These are phyloP conservation scores for Ctena decussata DNA, from an alignment of 2,888 invertebrate genomes.

Conservation along the genomic window DNA sequence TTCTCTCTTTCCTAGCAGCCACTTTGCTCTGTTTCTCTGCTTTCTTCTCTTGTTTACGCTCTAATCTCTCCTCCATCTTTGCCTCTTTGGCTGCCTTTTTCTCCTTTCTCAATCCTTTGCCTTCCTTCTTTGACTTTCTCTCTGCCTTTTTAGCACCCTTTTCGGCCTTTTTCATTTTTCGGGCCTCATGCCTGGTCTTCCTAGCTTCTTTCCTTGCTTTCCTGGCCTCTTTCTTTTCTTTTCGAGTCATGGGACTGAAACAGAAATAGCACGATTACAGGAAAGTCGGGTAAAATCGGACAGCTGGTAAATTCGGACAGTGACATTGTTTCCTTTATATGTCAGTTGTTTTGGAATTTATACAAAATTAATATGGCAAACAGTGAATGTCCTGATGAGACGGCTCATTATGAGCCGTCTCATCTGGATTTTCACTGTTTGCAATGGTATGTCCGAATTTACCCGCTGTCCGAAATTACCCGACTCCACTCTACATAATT, in stretches of 20 bases:
- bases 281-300: no score
- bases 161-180: background rate
- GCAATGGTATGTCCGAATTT: no score
- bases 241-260: background rate
- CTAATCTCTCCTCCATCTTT: background rate
- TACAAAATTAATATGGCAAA: no score
- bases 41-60: background rate
- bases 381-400: no score
- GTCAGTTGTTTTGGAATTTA: no score
- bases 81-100: background rate
- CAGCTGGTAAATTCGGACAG: no score
- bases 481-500: no score
- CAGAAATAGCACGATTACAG: no score
- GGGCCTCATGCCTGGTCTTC: background rate
- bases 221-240: conserved; percentile 1
- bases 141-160: background rate
- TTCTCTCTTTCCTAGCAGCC: background rate
- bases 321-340: no score
- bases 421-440: no score
- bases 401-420: no score
- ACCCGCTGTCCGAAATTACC: no score
- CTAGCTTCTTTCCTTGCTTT: background rate
- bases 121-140: background rate
- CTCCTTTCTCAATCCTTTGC: background rate
- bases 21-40: background rate